These are phyloP conservation scores for Xenus cinereus DNA, from an alignment of 2,113 vertebrate genomes.

Conservation along the genomic window DNA sequence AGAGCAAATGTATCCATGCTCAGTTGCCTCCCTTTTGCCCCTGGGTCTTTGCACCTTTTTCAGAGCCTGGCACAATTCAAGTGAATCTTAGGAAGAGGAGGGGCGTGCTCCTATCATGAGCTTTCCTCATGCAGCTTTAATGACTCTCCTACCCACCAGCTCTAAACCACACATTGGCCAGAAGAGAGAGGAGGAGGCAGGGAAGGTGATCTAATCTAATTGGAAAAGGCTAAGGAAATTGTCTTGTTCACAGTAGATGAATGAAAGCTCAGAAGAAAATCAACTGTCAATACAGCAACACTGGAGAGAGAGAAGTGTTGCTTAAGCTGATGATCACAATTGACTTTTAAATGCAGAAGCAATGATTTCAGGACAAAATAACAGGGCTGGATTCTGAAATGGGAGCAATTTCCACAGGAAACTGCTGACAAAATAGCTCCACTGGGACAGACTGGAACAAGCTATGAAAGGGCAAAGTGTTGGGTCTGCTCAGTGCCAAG, in stretches of 20 bases:
- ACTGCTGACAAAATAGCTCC: neutral
- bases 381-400: neutral
- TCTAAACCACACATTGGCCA: neutral
- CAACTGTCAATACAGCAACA: neutral
- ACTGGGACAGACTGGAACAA: neutral
- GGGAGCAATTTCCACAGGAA: neutral
- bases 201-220: neutral
- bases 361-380: neutral
- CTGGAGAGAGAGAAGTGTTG: neutral
- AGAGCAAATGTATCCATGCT: neutral
- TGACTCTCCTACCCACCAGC: neutral
- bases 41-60: neutral
- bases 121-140: neutral
- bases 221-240: neutral
- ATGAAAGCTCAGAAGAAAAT: neutral
- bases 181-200: neutral
- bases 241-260: neutral
- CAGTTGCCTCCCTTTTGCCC: neutral
- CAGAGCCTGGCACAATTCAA: neutral
- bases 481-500: neutral
- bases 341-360: neutral
- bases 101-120: rapidly evolving
- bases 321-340: neutral
- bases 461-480: neutral
- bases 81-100: neutral